Evolutionary conservation across 2,797 vertebrate genomes (phyloP).

Genomic region (Bovichtus variegatus): DNA sequence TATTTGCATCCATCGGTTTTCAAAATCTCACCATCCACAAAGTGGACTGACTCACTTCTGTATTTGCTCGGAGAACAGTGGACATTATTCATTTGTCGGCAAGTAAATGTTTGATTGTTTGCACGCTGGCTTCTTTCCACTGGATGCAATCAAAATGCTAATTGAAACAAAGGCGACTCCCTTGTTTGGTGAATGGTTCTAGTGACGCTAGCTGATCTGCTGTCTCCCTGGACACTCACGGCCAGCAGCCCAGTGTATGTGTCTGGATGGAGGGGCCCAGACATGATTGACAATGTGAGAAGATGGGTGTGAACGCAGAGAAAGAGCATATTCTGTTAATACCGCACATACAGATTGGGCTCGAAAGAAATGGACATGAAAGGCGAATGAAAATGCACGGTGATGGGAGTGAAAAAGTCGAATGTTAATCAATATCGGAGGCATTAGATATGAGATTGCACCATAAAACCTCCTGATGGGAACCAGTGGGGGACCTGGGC

Average conservation of each 20-base stretch:
- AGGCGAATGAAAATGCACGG: conserved; percentile 10
- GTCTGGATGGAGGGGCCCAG: conserved; percentile 36
- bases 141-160: conserved; percentile 81
- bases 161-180: conserved; percentile 74
- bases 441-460: conserved; percentile 58
- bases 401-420: background rate
- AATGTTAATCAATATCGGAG: conserved; percentile 39
- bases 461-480: conserved; percentile 63
- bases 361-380: background rate
- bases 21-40: conserved; percentile 33
- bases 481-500: conserved; percentile 63
- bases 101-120: conserved; percentile 77
- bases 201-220: conserved; percentile 39
- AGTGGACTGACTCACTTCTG: conserved; percentile 46
- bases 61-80: conserved; percentile 63
- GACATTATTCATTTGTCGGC: conserved; percentile 64
- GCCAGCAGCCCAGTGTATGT: conserved; percentile 28
- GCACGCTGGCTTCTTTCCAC: conserved; percentile 59
- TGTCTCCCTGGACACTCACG: conserved; percentile 46
- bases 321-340: background rate
- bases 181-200: conserved; percentile 47
- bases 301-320: background rate
- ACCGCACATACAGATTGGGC: background rate
- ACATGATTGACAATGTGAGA: conserved; percentile 13
- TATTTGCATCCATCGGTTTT: conserved; percentile 49